Percentiles rank a stretch among this genome's conserved stretches.
phyloP scores from a whole-genome alignment of 2,113 vertebrate species.

The Dascyllus trimaculatus region DNA sequence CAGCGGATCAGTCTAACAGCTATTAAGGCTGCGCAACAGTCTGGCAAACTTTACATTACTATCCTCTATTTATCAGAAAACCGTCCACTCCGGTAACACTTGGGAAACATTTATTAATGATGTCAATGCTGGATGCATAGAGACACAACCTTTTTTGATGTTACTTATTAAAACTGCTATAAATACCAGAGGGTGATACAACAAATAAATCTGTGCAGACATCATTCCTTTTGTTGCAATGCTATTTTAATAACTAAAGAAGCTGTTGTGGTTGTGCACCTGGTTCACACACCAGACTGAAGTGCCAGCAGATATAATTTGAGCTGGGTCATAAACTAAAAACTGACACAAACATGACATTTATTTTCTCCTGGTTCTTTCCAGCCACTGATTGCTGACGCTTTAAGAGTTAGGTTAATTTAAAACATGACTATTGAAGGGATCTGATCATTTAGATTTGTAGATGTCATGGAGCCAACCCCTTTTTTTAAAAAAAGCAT shows the following conservation, averaged over 20 bases:
- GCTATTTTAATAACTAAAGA: neutral
- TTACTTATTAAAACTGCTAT: slow-evolving; percentile 25
- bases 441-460: too few relatives aligned
- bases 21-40: neutral
- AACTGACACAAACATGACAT: too few relatives aligned
- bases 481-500: too few relatives aligned
- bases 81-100: neutral
- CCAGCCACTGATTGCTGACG: too few relatives aligned
- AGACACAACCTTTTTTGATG: slow-evolving; percentile 26
- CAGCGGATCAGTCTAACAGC: neutral
- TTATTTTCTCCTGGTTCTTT: neutral
- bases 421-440: too few relatives aligned
- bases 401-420: too few relatives aligned
- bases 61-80: too few relatives aligned
- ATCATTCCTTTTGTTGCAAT: neutral
- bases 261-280: neutral
- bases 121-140: slow-evolving; percentile 15
- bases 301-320: neutral
- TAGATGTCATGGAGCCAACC: too few relatives aligned
- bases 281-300: neutral
- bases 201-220: slow-evolving; percentile 13
- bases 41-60: neutral
- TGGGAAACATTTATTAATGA: neutral
- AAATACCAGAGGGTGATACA: slow-evolving; percentile 36
- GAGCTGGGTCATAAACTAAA: neutral